phyloP scores from a whole-genome alignment of 2,113 vertebrate species.

The Rynchops niger region DNA sequence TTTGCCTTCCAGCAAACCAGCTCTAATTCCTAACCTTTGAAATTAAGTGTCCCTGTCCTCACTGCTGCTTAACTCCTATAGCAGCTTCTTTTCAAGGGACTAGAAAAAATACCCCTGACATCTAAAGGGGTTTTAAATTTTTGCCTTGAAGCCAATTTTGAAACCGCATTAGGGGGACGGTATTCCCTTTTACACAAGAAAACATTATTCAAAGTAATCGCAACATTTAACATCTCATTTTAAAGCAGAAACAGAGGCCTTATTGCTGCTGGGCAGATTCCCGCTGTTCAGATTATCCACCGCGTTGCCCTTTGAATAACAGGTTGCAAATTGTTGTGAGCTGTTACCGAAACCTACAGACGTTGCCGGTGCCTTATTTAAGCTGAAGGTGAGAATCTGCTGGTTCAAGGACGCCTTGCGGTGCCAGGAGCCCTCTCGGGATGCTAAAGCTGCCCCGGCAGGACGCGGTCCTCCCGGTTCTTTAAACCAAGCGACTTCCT shows the following conservation, averaged over 20 bases:
- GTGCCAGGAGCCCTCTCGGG: neutral
- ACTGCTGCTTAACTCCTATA: neutral
- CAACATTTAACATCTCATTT: neutral
- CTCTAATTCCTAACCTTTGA: neutral
- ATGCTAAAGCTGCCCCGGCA: rapidly evolving
- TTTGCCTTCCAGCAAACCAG: neutral
- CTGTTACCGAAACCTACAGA: neutral
- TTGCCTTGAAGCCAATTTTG: neutral
- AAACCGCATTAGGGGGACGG: neutral
- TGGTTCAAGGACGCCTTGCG: neutral
- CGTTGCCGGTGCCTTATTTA: neutral
- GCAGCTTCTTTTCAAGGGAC: neutral
- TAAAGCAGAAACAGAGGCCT: neutral
- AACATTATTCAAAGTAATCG: neutral
- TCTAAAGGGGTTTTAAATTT: neutral
- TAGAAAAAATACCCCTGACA: neutral
- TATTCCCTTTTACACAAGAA: neutral
- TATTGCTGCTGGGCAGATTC: neutral
- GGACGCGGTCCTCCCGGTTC: neutral
- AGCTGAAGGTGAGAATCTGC: neutral
- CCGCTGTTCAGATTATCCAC: neutral
- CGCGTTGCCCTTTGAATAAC: neutral
- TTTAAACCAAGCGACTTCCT: neutral
- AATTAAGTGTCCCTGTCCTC: neutral
- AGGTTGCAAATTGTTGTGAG: neutral